These are phyloP conservation scores for Drosophila orena DNA, from an alignment of 1,140 invertebrate species.

Conservation along the genomic window DNA sequence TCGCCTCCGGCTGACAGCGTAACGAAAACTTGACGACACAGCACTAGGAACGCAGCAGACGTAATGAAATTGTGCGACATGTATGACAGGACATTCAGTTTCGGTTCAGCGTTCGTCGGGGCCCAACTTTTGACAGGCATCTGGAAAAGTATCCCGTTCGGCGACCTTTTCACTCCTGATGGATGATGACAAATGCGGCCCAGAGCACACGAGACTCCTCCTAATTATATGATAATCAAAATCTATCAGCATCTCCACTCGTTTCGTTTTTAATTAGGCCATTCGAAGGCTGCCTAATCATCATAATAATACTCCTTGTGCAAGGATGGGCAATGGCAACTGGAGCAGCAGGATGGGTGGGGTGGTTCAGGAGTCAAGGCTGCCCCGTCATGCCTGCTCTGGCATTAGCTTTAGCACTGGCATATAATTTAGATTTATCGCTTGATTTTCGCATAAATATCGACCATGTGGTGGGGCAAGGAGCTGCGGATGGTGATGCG, in stretches of 20 bases:
- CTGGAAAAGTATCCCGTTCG: conserved; percentile 64
- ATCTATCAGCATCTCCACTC: conserved; percentile 67
- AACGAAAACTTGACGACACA: conserved; percentile 81
- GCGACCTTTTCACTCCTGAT: conserved; percentile 29
- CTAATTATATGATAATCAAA: conserved; percentile 80
- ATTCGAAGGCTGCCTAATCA: conserved; percentile 60
- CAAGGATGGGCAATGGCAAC: too few relatives aligned
- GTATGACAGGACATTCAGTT: conserved; percentile 58
- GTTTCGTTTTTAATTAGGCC: conserved; percentile 70
- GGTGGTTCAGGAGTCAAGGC: conserved; percentile 35
- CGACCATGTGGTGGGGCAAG: conserved; percentile 50
- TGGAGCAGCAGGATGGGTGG: neutral
- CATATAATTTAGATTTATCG: conserved; percentile 82
- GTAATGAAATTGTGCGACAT: conserved; percentile 81
- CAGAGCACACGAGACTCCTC: conserved; percentile 16
- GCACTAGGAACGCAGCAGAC: conserved; percentile 47
- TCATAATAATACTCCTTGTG: conserved; percentile 65
- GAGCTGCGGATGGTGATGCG: neutral
- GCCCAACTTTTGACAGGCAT: conserved; percentile 67
- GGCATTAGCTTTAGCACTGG: conserved; percentile 65
- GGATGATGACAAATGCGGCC: conserved; percentile 68
- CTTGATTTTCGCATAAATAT: conserved; percentile 81
- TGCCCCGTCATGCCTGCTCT: conserved; percentile 44
- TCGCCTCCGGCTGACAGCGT: conserved; percentile 74
- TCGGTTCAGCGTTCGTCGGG: neutral